Conservation (phyloP, 2,113 vertebrate genomes). For the Nannobrachium achirus region DNA sequence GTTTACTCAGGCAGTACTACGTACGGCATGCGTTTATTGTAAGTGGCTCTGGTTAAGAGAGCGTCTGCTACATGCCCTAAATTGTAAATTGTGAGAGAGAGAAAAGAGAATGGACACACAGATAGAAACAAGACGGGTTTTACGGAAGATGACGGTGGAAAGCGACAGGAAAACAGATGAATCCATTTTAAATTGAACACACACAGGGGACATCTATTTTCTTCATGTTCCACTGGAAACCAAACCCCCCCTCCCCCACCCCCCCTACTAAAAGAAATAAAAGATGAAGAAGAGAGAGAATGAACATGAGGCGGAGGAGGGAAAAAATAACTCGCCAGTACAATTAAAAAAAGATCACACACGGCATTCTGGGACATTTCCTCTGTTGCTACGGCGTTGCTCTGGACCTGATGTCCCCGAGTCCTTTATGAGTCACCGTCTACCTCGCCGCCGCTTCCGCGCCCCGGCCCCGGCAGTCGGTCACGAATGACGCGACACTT, state of each 20-base stretch:
- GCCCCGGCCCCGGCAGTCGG: neutral
- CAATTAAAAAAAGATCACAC: conserved; percentile 27
- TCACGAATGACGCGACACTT: conserved; percentile 6
- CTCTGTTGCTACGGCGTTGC: conserved; percentile 5
- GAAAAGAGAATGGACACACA: neutral
- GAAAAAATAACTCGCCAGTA: conserved; percentile 21
- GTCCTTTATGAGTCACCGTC: conserved; percentile 23
- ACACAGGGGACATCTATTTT: conserved; percentile 42
- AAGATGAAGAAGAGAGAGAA: neutral
- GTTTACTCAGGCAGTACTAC: too few species aligned
- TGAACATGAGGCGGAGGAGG: neutral
- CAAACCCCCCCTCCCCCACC: too few species aligned
- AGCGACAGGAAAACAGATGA: conserved; percentile 37
- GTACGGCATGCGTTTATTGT: too few species aligned
- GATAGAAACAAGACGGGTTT: neutral
- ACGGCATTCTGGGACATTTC: conserved; percentile 21
- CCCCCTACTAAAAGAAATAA: neutral
- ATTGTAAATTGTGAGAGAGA: neutral
- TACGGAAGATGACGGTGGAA: neutral
- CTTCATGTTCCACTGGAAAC: conserved; percentile 33
- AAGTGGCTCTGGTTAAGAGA: too few species aligned
- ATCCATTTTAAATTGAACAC: conserved; percentile 39
- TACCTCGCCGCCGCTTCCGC: neutral
- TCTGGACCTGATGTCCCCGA: neutral
- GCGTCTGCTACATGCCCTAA: too few species aligned